Evolutionary conservation across 2,888 invertebrate genomes (phyloP), one percentile per base, ranked within the genome.

Genomic region (Phlogophora meticulosa): DNA sequence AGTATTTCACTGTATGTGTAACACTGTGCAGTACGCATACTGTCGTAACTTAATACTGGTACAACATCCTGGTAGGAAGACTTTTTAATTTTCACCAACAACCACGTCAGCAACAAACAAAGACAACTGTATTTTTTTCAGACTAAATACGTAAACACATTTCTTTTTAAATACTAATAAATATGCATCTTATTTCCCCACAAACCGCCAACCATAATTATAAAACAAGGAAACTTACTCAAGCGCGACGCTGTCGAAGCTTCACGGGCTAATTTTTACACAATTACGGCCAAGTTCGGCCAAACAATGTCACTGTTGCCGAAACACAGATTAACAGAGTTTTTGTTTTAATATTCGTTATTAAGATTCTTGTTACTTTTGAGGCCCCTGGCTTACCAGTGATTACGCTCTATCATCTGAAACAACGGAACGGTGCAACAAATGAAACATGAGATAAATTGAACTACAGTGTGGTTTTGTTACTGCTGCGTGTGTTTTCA

Each of bases 201-300:
- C 53, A 73, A 72, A 72, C 40, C 61, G 66, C 60, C 49, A 11
- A 78, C 71, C 76, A 75, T 83, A 83, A 85, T 86, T 80, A 83
- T 78, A 80, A 78, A 80, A 87, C 86, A 87, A 84, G 83, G 66
- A 81, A 87, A 83, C 82, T 83, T 86, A 85, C 85, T 87, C 80
- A 82, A 78, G 75, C 67, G 58, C 61, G 49, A 34, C 43, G 46
- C 43, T 53, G 56, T 72, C 48, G 57, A 66, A 63, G 72, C 60
- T 48, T 62, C 55, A 24, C 52, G 59, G 60, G 68, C 45, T 57
- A 76, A 78, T 78, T 80, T 80, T 80, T 80, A 68, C 55, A 64
- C 69, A 74, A 76, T 78, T 78, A 76, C 59, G 28, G 22, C 32
- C 28, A 69, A 78, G 51, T 75, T 78, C 4, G 22, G 13, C 51